Conservation (phyloP, 2,113 vertebrate genomes). For the Centropus unirufus region DNA sequence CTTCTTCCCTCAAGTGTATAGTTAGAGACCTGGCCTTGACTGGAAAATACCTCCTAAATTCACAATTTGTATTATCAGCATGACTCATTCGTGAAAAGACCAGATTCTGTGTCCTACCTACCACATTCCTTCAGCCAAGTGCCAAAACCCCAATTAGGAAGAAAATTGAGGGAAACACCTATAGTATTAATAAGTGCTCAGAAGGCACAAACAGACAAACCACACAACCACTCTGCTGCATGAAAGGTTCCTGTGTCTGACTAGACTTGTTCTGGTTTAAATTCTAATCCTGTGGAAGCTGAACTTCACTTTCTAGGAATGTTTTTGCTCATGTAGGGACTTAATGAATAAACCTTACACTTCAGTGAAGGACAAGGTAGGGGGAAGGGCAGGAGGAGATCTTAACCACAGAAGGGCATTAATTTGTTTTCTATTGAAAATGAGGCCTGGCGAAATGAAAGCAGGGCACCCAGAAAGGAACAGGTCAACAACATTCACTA, state of each 20-base stretch:
- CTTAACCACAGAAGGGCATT: background rate
- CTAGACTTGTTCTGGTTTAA: constrained; percentile 22
- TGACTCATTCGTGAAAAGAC: background rate
- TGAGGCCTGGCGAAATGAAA: background rate
- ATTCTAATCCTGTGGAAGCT: constrained; percentile 34
- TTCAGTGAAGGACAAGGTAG: background rate
- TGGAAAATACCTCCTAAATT: background rate
- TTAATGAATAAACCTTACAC: constrained; percentile 56
- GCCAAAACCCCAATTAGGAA: rapidly evolving
- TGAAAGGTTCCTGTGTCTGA: constrained; percentile 35
- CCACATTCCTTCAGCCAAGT: background rate
- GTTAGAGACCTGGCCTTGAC: background rate
- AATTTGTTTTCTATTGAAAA: constrained; percentile 1
- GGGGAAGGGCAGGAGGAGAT: background rate
- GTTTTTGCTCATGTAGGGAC: constrained; percentile 19
- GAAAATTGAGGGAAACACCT: background rate
- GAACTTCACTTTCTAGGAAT: constrained; percentile 57
- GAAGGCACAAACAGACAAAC: constrained; percentile 13
- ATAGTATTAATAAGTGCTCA: background rate
- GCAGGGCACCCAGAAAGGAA: background rate
- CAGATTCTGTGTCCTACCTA: background rate
- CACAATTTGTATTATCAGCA: background rate
- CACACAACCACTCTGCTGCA: background rate
- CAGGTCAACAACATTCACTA: background rate
- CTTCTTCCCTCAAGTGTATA: background rate